phyloP scores from a whole-genome alignment of 2,888 invertebrate species.

The Stenoptilia bipunctidactyla region DNA sequence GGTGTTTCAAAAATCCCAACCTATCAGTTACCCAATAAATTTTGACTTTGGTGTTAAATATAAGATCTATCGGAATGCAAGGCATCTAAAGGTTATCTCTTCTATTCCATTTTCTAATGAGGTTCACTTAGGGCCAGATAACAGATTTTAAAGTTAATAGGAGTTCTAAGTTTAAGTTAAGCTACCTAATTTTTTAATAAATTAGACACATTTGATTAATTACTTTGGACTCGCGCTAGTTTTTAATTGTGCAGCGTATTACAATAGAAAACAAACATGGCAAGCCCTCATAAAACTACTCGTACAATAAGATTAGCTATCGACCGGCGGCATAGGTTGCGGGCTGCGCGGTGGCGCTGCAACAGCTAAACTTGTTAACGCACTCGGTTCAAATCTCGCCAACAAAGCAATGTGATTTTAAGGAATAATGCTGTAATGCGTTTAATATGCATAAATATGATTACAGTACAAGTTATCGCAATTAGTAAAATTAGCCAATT shows the following conservation, averaged over 20 bases:
- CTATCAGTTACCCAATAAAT: neutral
- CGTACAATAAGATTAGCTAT: slow-evolving; percentile 53
- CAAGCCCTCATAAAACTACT: slow-evolving; percentile 38
- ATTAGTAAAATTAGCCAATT: slow-evolving; percentile 41
- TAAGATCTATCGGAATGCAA: neutral
- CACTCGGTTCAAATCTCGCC: slow-evolving; percentile 25
- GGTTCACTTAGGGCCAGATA: neutral
- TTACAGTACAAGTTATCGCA: slow-evolving; percentile 62
- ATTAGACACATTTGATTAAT: no score
- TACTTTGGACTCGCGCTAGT: no score
- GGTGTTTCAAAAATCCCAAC: no score
- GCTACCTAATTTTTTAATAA: no score
- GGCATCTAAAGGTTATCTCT: neutral
- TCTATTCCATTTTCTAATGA: neutral
- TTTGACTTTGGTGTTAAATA: neutral
- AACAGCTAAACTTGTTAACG: slow-evolving; percentile 48
- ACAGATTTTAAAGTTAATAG: no score
- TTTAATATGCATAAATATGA: slow-evolving; percentile 38
- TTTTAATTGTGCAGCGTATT: neutral
- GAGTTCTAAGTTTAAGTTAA: no score
- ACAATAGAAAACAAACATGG: slow-evolving; percentile 55
- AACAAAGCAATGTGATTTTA: slow-evolving; percentile 63
- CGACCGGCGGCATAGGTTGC: slow-evolving; percentile 22
- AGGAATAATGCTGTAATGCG: slow-evolving; percentile 52
- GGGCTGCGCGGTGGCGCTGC: slow-evolving; percentile 16